Evolutionary conservation across 2,113 vertebrate genomes (phyloP), one percentile per base, ranked within the genome.

Genomic region (Chascanopsetta lugubris): DNA sequence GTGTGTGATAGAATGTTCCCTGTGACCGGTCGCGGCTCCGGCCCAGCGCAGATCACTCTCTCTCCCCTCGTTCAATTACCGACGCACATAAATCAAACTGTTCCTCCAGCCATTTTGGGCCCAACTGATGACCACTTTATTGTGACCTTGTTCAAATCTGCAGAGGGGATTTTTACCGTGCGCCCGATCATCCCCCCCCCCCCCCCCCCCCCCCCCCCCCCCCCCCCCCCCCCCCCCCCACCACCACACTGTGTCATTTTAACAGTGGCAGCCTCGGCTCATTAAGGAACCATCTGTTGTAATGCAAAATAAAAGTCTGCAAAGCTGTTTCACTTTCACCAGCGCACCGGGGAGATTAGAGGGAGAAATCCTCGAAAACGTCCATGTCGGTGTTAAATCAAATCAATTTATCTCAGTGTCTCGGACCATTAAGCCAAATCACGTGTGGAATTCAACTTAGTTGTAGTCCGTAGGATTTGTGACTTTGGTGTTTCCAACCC

Each of bases 231-330:
- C n/a, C n/a, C n/a, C n/a, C n/a, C n/a, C n/a, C n/a, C n/a, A n/a
- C n/a, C n/a, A n/a, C n/a, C n/a, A 58, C 60, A 48, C 61, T 60
- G 36, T 61, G 48, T 72, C 72, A 79, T 83, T 88, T 62, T 82
- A 82, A 79, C 59, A 42, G 51, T 66, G 72, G 78, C 85, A 81
- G 79, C 80, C 75, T 82, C 22, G 24, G 58, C 72, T 84, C 77
- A 88, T 88, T 77, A 89, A 64, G 54, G 61, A 64, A 61, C 86
- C 88, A 90, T 89, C 88, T 91, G 87, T 65, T 78, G 76, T 55
- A 77, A 82, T 69, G 55, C 70, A 46, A 70, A 80, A 73, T 56
- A 64, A 72, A 73, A 47, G 54, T 85, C 58, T 27, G 2, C n/a
- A 47, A 64, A 40, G 21, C 51, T 25, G 40, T 49, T 58, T 69